Evolutionary conservation across 2,797 vertebrate species (phyloP).

Genomic region (Malacoctenus gilli): DNA sequence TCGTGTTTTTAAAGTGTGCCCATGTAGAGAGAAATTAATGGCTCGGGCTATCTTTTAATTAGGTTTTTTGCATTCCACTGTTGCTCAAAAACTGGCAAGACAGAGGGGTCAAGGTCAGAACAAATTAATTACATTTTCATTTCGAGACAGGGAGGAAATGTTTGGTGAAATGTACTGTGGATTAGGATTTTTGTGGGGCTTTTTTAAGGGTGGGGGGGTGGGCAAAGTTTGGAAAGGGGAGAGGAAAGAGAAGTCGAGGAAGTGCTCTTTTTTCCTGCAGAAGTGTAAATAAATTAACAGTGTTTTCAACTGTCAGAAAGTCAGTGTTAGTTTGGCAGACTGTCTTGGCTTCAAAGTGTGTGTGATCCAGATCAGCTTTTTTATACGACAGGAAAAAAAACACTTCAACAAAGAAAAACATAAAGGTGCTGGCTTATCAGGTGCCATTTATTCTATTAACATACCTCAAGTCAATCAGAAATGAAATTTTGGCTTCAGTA

Average conservation of each 20-base stretch:
- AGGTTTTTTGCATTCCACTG: slow-evolving; percentile 47
- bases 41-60: slow-evolving; percentile 76
- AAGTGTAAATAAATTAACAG: slow-evolving; percentile 45
- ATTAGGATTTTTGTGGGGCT: slow-evolving; percentile 8
- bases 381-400: slow-evolving; percentile 21
- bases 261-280: slow-evolving; percentile 31
- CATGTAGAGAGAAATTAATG: slow-evolving; percentile 61
- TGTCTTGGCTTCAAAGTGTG: slow-evolving; percentile 29
- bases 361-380: slow-evolving; percentile 28
- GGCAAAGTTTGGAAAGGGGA: slow-evolving; percentile 20
- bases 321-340: slow-evolving; percentile 26
- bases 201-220: no score
- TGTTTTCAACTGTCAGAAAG: slow-evolving; percentile 42
- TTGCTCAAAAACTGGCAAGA: slow-evolving; percentile 57
- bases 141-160: slow-evolving; percentile 48
- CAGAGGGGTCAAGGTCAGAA: slow-evolving; percentile 69
- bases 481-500: no score
- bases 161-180: slow-evolving; percentile 41
- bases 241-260: slow-evolving; percentile 28
- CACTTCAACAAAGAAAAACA: no score
- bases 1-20: slow-evolving; percentile 45
- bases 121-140: slow-evolving; percentile 71
- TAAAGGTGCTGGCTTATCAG: no score
- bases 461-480: no score
- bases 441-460: no score